Evolutionary conservation across 1,140 invertebrate species (phyloP), one percentile per base, ranked within the genome.

Genomic region (Drosophila nikananu): DNA sequence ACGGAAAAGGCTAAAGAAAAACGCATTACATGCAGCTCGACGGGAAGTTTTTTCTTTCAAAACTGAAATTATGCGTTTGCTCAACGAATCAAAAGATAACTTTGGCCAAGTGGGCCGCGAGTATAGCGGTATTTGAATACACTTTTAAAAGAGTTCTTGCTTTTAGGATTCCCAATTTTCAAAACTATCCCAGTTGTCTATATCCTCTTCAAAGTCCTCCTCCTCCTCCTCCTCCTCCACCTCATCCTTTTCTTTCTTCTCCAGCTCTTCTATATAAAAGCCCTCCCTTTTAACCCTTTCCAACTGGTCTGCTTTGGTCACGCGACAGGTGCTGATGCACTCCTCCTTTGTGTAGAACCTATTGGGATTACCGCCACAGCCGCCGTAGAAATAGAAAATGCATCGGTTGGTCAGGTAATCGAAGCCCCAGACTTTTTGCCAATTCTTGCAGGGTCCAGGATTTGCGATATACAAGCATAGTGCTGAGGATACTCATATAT

Each of bases 321-420:
- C 82, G 9, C 64, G 55, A 27, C 83, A 86, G 0, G 62, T 73
- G 0, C 42, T 7, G 21, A 86, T 30, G 54, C 83, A 86, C 13
- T 86, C 83, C 0, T 54, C 30, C 27, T 81, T 67, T 0, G 70
- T 72, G 10, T 59, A 62, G 15, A 86, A 86, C 0, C 82, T 75
- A 68, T 86, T 86, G 0, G 82, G 82, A 76, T 86, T 86, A 2
- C 82, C 82, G 4, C 82, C 82, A 51, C 82, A 86, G n/a, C 83
- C 83, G 5, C 80, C 80, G 15, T 86, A 86, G 21, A 51, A 61
- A 41, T 44, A 86, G 49, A 79, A 74, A 4, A 86, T 86, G 46
- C 83, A 86, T 0, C 83, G 79, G 72, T 86, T 86, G 6, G 65
- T 86, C 1, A 76, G 1, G 8, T 86, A 86, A 42, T 86, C 83